Base-by-base conservation (phyloP, 2,797 vertebrate genomes). In the Oreochromis grahami region DNA sequence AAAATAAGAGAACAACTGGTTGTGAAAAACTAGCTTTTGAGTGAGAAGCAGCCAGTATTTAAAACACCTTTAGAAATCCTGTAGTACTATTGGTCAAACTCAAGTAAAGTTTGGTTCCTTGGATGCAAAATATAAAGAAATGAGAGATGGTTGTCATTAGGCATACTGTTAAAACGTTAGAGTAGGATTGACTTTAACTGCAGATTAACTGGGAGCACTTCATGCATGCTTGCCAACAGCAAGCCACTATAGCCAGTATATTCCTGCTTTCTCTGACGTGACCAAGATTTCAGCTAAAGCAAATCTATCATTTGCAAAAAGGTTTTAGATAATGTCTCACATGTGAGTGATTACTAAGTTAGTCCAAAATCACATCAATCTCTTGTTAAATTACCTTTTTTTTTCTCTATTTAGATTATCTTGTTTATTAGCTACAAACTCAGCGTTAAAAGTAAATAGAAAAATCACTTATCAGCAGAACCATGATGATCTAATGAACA, bases 131-230 rank as follows among this genome's bases (percentile, higher is more conserved):
- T 45, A 12, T 48, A 72, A 2, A 29, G 1, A 72, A 72, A 72
- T 50, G 45, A 76, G 38, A 82, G 72, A 15, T 8, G 6, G 24
- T 17, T 72, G 4, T 48, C 14, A 79, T 50, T 72, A 24, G 65
- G 21, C 21, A 53, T 2, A 32, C 70, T 19, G 32, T 78, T 86
- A 84, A 87, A 85, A 74, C 12, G 26, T 15, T 52, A 8, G 14
- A 53, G 76, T 19, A 52, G 70, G 58, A 36, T 79, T 81, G 65
- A 81, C 77, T 79, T 88, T 48, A 84, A 88, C 55, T 82, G 34
- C 63, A 68, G 78, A 92, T 87, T 87, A 86, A 89, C 56, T 65
- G 29, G 19, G n/a, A 78, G 70, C 5, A 86, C 82, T 50, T 84
- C 45, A n/a, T 60, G 29, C 43, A 72, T 51, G 50, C 32, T 80